phyloP scores from a whole-genome alignment of 2,113 vertebrate genomes.

The Microcebus murinus region DNA sequence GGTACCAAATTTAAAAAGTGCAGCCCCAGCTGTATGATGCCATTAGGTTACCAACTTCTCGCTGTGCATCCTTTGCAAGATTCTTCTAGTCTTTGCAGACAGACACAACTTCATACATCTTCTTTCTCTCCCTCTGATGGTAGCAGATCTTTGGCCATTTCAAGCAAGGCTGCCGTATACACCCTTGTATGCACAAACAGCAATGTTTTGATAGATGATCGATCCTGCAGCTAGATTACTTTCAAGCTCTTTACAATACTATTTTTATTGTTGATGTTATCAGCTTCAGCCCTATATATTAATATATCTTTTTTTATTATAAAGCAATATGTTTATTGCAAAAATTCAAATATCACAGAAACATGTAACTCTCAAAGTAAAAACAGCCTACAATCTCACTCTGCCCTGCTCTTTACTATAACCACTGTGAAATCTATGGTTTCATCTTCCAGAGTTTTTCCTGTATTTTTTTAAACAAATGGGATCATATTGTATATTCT shows the following conservation, averaged over 20 bases:
- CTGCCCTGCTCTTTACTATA: neutral
- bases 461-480: neutral
- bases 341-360: slow-evolving; percentile 1
- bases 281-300: neutral
- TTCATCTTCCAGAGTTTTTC: neutral
- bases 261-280: neutral
- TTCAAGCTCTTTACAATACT: neutral
- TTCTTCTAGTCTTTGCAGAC: neutral
- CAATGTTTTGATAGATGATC: neutral
- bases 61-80: fast-evolving
- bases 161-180: fast-evolving
- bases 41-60: neutral
- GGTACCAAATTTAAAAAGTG: neutral
- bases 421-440: neutral
- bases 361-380: neutral
- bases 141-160: neutral
- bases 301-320: slow-evolving; percentile 26
- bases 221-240: neutral
- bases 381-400: neutral
- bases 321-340: slow-evolving; percentile 35
- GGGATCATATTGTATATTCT: neutral
- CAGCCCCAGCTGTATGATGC: neutral
- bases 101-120: fast-evolving
- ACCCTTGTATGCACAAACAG: neutral
- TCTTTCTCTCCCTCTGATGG: neutral